Percentiles rank a stretch among this genome's conserved stretches.
Conservation (phyloP, 2,797 vertebrate species). For the Myiotriccus ornatus region DNA sequence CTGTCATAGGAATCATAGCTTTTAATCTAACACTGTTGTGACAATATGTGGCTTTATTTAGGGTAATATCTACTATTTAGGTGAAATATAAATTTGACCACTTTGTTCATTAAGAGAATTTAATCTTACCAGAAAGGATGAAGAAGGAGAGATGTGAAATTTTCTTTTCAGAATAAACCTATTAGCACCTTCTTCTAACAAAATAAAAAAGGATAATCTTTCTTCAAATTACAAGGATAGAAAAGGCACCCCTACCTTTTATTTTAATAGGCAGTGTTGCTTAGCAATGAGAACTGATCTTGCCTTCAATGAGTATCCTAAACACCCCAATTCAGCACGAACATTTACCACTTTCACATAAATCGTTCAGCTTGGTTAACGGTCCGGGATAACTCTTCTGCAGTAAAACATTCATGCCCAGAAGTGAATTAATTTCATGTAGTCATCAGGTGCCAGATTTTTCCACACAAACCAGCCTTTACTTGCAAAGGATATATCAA, state of each 20-base stretch:
- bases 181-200: neutral
- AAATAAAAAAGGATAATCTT: neutral
- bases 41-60: neutral
- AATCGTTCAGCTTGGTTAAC: neutral
- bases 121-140: neutral
- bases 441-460: neutral
- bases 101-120: neutral
- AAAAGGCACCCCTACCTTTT: neutral
- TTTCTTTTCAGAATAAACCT: neutral
- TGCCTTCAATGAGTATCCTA: neutral
- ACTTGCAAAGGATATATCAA: neutral
- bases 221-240: neutral
- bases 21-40: neutral
- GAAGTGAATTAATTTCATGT: neutral
- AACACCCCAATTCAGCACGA: neutral
- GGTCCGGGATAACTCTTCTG: neutral
- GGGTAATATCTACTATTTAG: neutral
- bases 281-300: neutral
- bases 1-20: neutral
- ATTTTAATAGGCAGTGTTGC: neutral
- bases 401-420: neutral
- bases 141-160: neutral
- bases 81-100: neutral
- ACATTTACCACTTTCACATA: neutral
- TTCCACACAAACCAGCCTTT: neutral